Evolutionary conservation across 2,888 invertebrate genomes (phyloP), one percentile per base, ranked within the genome.

Genomic region (Melanostoma scalare): DNA sequence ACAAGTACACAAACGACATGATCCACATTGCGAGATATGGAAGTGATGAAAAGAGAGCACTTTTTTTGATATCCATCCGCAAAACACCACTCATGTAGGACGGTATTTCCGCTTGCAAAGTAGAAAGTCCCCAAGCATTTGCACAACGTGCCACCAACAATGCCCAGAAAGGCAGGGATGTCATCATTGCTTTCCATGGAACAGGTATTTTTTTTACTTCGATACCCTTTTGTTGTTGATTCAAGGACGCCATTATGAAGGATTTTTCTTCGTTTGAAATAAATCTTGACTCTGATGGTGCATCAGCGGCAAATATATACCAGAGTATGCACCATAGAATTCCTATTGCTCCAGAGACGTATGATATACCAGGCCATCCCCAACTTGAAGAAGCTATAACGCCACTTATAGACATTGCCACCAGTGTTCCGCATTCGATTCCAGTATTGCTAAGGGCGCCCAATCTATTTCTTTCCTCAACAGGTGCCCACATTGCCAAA

Each of bases 61-160:
- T 93, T 89, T 91, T 89, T 89, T 93, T 92, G 56, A 95, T 93
- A 60, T 95, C 91, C 86, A 94, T 93, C 58, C 92, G 89, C 0
- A 95, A 91, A 0, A 94, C 93, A 52, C 92, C 92, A 72, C 93
- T 93, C 92, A 95, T 93, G 87, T 95, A 96, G 0, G 93, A 93
- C 0, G 95, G 95, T 87, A 95, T 94, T 89, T 95, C 93, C 0
- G 94, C 94, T 86, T 95, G 92, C 1, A 96, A 89, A 0, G 94
- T 95, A 92, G 94, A 94, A 87, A 94, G 94, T 0, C 95, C 95
- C 95, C 95, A 96, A 82, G 94, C 94, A 81, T 94, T 93, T 0
- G 94, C 93, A 73, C 93, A 92, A 87, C 95, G 94, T 0, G 93
- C 93, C 0, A 94, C 89, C 6, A 93, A 88, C 2, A 90, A 61